Evolutionary conservation across 2,888 invertebrate genomes (phyloP), one percentile per base, ranked within the genome.

Genomic region (Ichneumoninae sp.): DNA sequence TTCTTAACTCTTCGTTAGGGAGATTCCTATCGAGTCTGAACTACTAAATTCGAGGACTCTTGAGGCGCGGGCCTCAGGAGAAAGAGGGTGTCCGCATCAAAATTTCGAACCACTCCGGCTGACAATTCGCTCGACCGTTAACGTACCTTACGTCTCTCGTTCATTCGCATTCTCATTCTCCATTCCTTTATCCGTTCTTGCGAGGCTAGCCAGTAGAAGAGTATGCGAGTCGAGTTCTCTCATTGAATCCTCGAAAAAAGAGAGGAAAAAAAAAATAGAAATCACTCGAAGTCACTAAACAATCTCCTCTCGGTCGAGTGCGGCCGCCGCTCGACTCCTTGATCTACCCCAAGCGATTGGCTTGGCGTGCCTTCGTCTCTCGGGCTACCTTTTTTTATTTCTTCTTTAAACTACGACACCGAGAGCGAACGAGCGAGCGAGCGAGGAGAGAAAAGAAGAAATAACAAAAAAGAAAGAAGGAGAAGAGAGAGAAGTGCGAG

Each of bases 251-350:
- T 84, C 86, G 66, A 89, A 89, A 91, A 60, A 60, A 69, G 52
- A 3, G 40, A 40, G 5, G 36, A 68, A 60, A 76, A 22, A 69
- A 74, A 75, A 26, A 44, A 47, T 47, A 47, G 44, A 52, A 90
- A 90, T 90, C 88, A 89, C 91, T 91, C 89, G 85, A 91, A 90
- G 89, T 90, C 91, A 92, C 91, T 89, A 90, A 92, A 91, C 91
- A 92, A 92, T 92, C 90, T 88, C 73, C 83, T 84, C 86, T 86
- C 87, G 89, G 89, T 91, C 89, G 91, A 92, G 91, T 92, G 89
- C 36, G 78, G 89, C 84, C 89, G 85, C 74, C 83, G 74, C 69
- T 87, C 89, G 90, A 91, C 91, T 92, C 89, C 91, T 92, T 90
- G 92, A 92, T 92, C 91, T 91, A 90, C 90, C 91, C 90, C 87